Base-by-base conservation (phyloP, 1,140 invertebrate genomes). In the Bombus turneri region DNA sequence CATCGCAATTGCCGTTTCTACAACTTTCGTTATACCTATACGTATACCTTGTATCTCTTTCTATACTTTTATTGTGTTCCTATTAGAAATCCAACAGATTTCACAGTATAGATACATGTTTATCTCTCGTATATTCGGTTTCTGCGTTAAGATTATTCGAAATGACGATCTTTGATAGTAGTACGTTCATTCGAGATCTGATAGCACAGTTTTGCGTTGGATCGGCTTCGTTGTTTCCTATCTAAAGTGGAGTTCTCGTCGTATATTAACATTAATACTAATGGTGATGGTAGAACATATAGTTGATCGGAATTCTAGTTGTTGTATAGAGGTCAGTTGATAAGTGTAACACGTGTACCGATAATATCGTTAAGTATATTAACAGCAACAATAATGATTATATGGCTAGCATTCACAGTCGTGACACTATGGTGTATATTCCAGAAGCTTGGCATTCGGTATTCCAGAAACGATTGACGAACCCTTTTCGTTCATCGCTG, bases 281-380 rank as follows among this genome's bases (percentile, higher is more conserved):
- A 34, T 69, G 78, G 84, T 85, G 78, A 85, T 85, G 75, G 84
- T 75, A 37, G n/a, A n/a, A 34, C 37, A 41, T 57, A 34, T 47
- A 85, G 43, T 37, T 47, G n/a, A 74, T 81, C 77, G 34, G 57
- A 34, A 57, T 74, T 74, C 78, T 81, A 85, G 84, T 66, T 71
- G 84, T 85, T 85, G 37, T 43, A 81, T 81, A 81, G 71, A 81
- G 34, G 43, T 47, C 59, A 64, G 43, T 85, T 75, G 43, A 69
- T 75, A 85, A 75, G 37, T 81, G 78, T 85, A 81, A 81, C 83
- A 81, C 83, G 13, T 84, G 75, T 85, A 85, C 69, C 71, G 79
- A 37, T 81, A 81, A 85, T 85, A 81, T 81, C 71, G 71, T 85
- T 81, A 85, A 57, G 57, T 59, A 72, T 85, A 47, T 37, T 43